Evolutionary conservation across 2,797 vertebrate genomes (phyloP).

Genomic region (Gallinago stenura): DNA sequence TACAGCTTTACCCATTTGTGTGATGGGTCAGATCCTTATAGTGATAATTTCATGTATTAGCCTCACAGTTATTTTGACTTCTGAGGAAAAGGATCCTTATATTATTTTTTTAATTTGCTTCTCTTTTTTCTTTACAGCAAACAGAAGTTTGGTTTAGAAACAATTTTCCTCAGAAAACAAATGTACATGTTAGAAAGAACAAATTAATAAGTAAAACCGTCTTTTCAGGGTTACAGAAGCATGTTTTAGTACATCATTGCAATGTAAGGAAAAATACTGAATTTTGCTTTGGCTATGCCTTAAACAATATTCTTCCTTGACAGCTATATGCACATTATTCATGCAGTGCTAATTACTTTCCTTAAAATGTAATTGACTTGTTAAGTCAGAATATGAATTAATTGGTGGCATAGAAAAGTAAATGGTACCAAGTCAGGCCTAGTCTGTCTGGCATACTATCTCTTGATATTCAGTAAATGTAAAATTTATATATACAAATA

Average conservation of each 20-base stretch:
- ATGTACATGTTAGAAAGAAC: not conserved
- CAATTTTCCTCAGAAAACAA: not conserved
- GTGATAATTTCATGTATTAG: not conserved
- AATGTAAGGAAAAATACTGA: not conserved
- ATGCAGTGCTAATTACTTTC: constrained; percentile 68
- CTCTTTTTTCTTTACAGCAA: not conserved
- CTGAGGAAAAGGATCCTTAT: not conserved
- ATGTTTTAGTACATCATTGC: not conserved
- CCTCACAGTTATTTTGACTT: not conserved
- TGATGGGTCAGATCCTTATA: not conserved
- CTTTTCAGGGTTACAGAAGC: not conserved
- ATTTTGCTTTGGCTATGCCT: not conserved
- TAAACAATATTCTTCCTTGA: constrained; percentile 43
- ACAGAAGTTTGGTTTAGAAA: not conserved
- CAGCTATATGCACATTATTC: constrained; percentile 47
- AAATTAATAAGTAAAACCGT: not conserved
- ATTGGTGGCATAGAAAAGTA: constrained; percentile 64
- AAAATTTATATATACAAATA: constrained; percentile 27
- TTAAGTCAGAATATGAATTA: constrained; percentile 73
- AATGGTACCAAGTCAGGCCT: constrained; percentile 54
- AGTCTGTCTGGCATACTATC: constrained; percentile 43
- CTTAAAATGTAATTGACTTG: constrained; percentile 52
- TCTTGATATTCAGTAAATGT: constrained; percentile 25
- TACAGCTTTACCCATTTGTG: not conserved
- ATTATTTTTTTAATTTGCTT: fast-evolving